These are phyloP conservation scores for Rhogogaster chlorosoma DNA, from an alignment of 2,888 invertebrate genomes.

Conservation along the genomic window DNA sequence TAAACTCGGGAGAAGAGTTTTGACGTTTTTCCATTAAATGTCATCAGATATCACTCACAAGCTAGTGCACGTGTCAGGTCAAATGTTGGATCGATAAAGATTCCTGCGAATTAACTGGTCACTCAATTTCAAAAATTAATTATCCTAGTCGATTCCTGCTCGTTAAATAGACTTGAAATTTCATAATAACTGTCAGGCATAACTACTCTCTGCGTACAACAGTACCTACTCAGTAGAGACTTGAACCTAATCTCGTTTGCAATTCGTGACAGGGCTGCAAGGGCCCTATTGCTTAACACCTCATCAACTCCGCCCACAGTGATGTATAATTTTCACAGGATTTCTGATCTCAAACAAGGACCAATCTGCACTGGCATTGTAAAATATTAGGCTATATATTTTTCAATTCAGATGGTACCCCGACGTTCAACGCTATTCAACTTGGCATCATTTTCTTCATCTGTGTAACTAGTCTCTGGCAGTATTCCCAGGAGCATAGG, in stretches of 20 bases:
- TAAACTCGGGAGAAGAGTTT: background rate
- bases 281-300: slow-evolving; percentile 1
- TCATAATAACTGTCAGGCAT: background rate
- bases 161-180: background rate
- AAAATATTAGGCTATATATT: too few relatives aligned
- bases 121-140: background rate
- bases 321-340: slow-evolving; percentile 5
- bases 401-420: too few relatives aligned
- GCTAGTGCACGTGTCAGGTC: background rate
- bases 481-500: background rate
- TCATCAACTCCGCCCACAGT: background rate
- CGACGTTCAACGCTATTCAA: slow-evolving; percentile 15
- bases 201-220: background rate
- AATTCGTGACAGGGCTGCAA: background rate
- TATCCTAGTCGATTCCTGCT: background rate
- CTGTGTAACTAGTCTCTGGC: background rate
- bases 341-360: background rate
- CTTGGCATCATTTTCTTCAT: slow-evolving; percentile 13
- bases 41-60: background rate
- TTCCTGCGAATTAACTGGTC: background rate
- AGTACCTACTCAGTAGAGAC: background rate
- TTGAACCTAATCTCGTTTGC: background rate
- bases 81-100: background rate
- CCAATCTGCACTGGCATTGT: too few relatives aligned
- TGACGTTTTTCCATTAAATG: background rate